Base-by-base conservation (phyloP, 2,113 vertebrate species). In the Promerops cafer region DNA sequence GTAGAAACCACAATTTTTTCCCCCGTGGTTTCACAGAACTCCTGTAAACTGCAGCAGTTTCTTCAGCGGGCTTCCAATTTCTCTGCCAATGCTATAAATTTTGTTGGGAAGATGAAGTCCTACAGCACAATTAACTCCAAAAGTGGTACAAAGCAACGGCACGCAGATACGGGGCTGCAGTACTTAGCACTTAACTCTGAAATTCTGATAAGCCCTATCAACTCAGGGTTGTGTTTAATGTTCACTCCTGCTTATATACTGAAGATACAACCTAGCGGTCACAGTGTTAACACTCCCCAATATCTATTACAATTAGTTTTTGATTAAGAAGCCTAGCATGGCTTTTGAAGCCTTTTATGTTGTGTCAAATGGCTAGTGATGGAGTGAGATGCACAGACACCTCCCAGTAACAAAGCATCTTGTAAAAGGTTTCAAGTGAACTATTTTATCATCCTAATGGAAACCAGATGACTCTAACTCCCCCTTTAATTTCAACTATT, bases 301-400 rank as follows among this genome's bases (percentile, higher is more conserved):
- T 99, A 99, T 99, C 99, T 99, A 98, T 99, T 98, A 99, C 99
- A 99, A 99, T 99, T 99, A 99, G 99, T 99, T 99, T 99, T 99
- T 99, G 99, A 99, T 99, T 99, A 99, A 99, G 98, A 98, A 98
- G 98, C 97, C 98, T 98, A 96, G 98, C 96, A 91, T 97, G 98
- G 98, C 98, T 98, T 99, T 99, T 98, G 98, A 98, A 99, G 98
- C 98, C 99, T 99, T 99, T 99, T 99, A 99, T 99, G 99, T 99
- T 98, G 98, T 99, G 99, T 99, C 99, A 99, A 99, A 99, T 98
- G 98, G 98, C 98, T 98, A 94, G 99, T 99, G 99, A 99, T 99
- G 98, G 99, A 99, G 98, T 98, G 99, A 98, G 98, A 98, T 94
- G 97, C 96, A 91, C 97, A 97, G 98, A 99, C 98, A 98, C 99